Base-by-base conservation (phyloP, 1,140 invertebrate species). In the Eciton burchellii region DNA sequence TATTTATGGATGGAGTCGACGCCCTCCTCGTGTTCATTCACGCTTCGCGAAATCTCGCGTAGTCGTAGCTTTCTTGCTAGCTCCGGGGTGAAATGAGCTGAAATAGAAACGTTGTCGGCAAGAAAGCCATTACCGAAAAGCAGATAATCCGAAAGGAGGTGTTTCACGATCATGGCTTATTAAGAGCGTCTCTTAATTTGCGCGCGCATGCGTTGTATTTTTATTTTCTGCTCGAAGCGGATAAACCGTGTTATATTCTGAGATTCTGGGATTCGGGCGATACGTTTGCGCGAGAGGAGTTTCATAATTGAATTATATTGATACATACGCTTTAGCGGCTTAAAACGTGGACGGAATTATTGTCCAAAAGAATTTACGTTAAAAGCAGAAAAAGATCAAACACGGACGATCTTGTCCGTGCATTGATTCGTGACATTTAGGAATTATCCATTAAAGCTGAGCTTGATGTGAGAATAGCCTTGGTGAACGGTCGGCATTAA, bases 1-100 rank as follows among this genome's bases (percentile, higher is more conserved):
- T 88, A 88, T 88, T 88, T 88, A 88, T 88, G 49, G 82, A 65
- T 54, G 83, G 43, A 71, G 84, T 82, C 76, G 54, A 52, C 72
- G 63, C 65, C 65, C 84, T 84, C 35, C 62, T 41, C 49, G 60
- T 83, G 60, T 73, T 84, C 66, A 62, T 87, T 86, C 85, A 86
- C 85, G 85, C 72, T 86, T 74, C 84, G 85, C 63, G 63, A 87
- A 86, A 56, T 87, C 81, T 77, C 47, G 54, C 57, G 70, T 54
- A 73, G 49, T 52, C 52, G 57, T 73, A 59, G 29, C 70, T 86
- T 66, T 21, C 77, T 52, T 43, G 54, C 54, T 65, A 59, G 43
- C 71, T 65, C 65, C n/a, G 16, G 2, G 21, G 26, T 52, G 60
- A 52, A 59, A 56, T 82, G 47, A 62, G 63, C 4, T 4, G 41